A percentile compares a stretch with the other conserved stretches of the same genome.
phyloP scores from a whole-genome alignment of 2,797 vertebrate genomes.

The Silurus aristotelis region DNA sequence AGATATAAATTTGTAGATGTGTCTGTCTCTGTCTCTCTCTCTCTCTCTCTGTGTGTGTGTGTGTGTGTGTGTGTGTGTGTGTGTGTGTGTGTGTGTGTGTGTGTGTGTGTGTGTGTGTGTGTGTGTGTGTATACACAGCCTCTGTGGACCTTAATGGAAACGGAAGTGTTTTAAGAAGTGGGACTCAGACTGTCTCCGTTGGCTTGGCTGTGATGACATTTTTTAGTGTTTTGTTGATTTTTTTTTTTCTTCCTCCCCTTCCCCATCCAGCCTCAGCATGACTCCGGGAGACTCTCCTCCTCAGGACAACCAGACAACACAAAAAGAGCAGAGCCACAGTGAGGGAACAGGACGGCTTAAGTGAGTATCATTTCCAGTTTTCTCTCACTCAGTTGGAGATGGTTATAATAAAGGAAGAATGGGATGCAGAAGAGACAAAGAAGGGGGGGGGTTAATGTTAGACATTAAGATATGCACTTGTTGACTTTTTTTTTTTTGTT shows the following conservation, averaged over 20 bases:
- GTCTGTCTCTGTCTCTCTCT: no score
- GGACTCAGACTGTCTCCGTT: conserved; percentile 37
- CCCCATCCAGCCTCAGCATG: conserved; percentile 60
- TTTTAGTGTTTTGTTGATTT: conserved; percentile 37
- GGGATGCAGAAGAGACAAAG: not conserved
- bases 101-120: conserved; percentile 3
- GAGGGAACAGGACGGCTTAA: conserved; percentile 77
- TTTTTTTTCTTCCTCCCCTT: conserved; percentile 7
- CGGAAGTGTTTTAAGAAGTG: conserved; percentile 46
- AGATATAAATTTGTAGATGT: not conserved
- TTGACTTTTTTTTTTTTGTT: not conserved
- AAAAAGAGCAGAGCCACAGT: conserved; percentile 25
- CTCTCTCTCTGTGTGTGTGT: no score
- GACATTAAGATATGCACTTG: not conserved
- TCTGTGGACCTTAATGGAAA: conserved; percentile 42
- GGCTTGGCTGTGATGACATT: conserved; percentile 47
- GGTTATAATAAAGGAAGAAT: not conserved
- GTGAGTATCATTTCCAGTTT: conserved; percentile 67
- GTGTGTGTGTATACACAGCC: not conserved
- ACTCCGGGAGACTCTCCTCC: conserved; percentile 49
- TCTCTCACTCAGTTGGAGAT: not conserved
- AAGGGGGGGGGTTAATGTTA: no score
- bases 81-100: conserved; percentile 2
- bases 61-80: not conserved
- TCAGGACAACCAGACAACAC: conserved; percentile 51